These are phyloP conservation scores for Heliocidaris erythrogramma DNA, from an alignment of 35 echinoderm and acorn worm genomes.

Conservation along the genomic window DNA sequence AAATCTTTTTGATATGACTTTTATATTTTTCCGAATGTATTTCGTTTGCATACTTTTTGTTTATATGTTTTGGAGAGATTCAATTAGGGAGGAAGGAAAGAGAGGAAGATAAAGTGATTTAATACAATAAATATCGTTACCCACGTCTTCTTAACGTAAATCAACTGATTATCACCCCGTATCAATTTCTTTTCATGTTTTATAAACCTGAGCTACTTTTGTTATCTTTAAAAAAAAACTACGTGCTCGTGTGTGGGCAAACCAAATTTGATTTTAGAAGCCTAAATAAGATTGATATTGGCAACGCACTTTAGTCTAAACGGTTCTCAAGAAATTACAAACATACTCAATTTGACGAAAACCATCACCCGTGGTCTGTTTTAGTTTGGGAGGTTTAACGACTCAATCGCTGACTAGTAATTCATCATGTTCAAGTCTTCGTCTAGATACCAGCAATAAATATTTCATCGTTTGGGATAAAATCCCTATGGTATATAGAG, in stretches of 20 bases:
- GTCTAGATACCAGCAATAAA: not conserved
- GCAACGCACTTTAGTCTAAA: not conserved
- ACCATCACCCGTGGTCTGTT: not conserved
- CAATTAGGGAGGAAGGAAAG: too few relatives aligned
- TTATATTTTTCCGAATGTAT: too few relatives aligned
- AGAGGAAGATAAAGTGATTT: too few relatives aligned
- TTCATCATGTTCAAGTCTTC: conserved; percentile 11
- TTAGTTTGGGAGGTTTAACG: not conserved
- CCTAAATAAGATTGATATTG: not conserved
- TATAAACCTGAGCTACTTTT: not conserved
- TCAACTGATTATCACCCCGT: too few relatives aligned
- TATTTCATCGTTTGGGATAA: conserved; percentile 12
- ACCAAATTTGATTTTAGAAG: not conserved
- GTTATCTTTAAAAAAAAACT: not conserved
- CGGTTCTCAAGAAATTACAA: not conserved
- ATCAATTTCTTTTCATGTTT: too few relatives aligned
- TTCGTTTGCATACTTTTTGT: too few relatives aligned
- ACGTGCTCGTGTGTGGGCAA: not conserved
- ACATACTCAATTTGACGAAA: conserved; percentile 3
- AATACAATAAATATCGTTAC: too few relatives aligned
- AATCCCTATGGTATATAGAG: not conserved
- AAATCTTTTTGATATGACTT: too few relatives aligned
- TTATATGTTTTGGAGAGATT: too few relatives aligned
- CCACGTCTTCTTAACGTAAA: too few relatives aligned
- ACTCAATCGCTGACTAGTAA: not conserved